Percentiles rank a stretch among this genome's conserved stretches.
These are phyloP conservation scores for Tiaroga cobitis DNA, from an alignment of 2,797 vertebrate genomes.

Conservation along the genomic window DNA sequence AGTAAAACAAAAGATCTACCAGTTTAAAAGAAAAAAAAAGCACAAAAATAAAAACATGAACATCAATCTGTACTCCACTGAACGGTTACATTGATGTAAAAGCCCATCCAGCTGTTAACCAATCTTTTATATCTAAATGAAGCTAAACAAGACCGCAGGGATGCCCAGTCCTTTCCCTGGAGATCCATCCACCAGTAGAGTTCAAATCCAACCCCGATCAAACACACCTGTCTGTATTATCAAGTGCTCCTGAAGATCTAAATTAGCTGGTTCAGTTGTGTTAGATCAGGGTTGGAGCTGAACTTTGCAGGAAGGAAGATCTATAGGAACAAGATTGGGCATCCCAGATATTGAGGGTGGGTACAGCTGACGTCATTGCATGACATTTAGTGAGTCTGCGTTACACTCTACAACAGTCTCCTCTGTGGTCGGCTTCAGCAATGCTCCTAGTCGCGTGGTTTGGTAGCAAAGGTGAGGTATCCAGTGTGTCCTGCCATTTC, in stretches of 20 bases:
- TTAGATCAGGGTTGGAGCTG: neutral
- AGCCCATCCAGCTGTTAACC: neutral
- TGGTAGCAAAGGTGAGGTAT: slow-evolving; percentile 96
- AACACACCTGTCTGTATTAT: neutral
- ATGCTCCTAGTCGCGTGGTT: slow-evolving; percentile 79
- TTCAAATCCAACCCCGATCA: neutral
- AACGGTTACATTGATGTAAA: neutral
- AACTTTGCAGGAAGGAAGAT: neutral
- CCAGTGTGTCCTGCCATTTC: slow-evolving; percentile 95
- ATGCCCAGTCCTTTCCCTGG: neutral
- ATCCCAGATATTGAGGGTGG: neutral
- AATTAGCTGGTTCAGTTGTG: neutral
- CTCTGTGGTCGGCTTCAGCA: neutral
- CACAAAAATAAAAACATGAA: neutral
- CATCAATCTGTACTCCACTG: neutral
- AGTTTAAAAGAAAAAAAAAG: neutral
- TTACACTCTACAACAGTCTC: neutral
- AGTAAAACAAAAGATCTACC: slow-evolving; percentile 7
- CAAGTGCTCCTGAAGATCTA: neutral
- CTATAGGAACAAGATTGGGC: neutral
- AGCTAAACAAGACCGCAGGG: neutral
- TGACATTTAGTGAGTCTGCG: neutral
- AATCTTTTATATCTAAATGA: neutral
- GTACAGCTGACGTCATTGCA: neutral
- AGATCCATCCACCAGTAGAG: neutral